These are phyloP conservation scores for Sebastes minor DNA, from an alignment of 2,797 vertebrate genomes.

Conservation along the genomic window DNA sequence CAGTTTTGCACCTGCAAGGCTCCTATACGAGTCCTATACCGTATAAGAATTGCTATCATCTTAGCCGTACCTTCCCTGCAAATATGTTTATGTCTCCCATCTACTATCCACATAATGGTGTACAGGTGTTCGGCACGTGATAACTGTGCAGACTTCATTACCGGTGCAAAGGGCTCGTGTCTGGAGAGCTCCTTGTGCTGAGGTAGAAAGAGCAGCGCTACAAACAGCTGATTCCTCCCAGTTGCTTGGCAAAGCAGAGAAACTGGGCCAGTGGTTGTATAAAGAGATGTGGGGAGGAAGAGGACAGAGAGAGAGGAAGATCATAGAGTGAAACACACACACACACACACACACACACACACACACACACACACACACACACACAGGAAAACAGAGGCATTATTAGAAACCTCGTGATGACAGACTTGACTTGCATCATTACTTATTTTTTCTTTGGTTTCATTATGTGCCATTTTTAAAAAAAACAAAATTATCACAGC, in stretches of 20 bases:
- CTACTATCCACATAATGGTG: constrained; percentile 2
- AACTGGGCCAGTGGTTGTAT: constrained; percentile 29
- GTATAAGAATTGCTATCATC: background rate
- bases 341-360: too few species aligned
- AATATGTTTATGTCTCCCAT: constrained; percentile 8
- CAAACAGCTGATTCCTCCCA: constrained; percentile 78
- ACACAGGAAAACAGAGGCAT: constrained; percentile 1
- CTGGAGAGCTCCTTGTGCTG: constrained; percentile 46
- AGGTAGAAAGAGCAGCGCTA: constrained; percentile 63
- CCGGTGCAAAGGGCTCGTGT: constrained; percentile 6
- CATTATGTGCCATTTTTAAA: constrained; percentile 51
- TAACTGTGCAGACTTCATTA: constrained; percentile 30
- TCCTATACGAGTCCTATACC: background rate
- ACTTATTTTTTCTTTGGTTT: constrained; percentile 37
- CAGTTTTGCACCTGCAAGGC: constrained; percentile 26
- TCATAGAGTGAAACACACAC: background rate
- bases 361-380: too few species aligned
- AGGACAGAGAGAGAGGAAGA: background rate
- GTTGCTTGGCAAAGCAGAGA: constrained; percentile 57
- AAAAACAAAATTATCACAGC: constrained; percentile 39
- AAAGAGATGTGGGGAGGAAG: constrained; percentile 2
- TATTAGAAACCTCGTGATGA: constrained; percentile 39
- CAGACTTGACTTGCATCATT: constrained; percentile 40
- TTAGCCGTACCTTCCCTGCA: background rate
- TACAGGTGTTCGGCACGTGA: constrained; percentile 61